Evolutionary conservation across 2,797 vertebrate genomes (phyloP), one percentile per base, ranked within the genome.

Genomic region (Arrhamphus sclerolepis): DNA sequence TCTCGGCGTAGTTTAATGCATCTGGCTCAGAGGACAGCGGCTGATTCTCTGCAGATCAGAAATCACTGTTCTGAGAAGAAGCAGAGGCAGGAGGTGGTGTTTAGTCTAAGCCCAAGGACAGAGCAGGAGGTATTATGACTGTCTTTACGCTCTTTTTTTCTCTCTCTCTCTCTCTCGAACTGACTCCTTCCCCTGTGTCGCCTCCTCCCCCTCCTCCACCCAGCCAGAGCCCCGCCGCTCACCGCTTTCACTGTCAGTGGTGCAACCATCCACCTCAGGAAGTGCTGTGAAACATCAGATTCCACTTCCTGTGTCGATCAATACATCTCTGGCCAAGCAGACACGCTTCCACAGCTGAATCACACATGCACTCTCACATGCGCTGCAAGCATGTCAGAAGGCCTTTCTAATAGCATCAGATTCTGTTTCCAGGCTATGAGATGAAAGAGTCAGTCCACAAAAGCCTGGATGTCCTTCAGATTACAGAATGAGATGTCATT

Each of bases 291-390:
- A 92, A 90, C 89, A 92, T 91, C 92, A 92, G 87, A 89, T 87
- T 87, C 71, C 86, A 91, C 92, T 94, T 95, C 93, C 94, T 92
- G 90, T 90, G 89, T 89, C 77, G 72, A 91, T 93, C 90, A 83
- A 82, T 92, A 86, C 80, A 86, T 82, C 85, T 87, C 82, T 80
- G 83, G 69, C 82, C 83, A 2, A 75, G 66, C 76, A 81, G 60
- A 61, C 38, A 28, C 8, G 8, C 31, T 10, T 34, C 31, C 66
- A 56, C 43, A 54, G 66, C 70, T 64, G 57, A 66, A 58, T 48
- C 51, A 4, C 39, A 7, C 22, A 24, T 38, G 21, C 59, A 29
- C 53, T 29, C 53, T 29, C 40, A 20, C 28, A 2, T 62, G 50
- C 50, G 47, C 52, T 52, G 26, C 29, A 20, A 34, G 48, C 28